These are phyloP conservation scores for Rhyacophila brunnea DNA, from an alignment of 1,140 invertebrate species.

Conservation along the genomic window DNA sequence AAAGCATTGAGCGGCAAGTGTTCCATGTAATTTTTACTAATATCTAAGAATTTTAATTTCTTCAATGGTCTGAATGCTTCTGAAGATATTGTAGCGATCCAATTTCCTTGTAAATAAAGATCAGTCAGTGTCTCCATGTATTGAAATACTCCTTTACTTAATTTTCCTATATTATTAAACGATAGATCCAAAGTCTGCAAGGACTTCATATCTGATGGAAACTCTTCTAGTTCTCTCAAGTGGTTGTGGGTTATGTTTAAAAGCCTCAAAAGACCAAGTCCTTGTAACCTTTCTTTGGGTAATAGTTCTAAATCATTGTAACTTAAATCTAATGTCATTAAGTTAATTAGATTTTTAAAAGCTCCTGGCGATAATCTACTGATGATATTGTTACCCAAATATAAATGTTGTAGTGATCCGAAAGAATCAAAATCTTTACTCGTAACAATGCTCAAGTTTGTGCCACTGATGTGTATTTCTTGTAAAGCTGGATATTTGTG, in stretches of 20 bases:
- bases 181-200: conserved; percentile 80
- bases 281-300: conserved; percentile 80
- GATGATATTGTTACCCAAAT: conserved; percentile 73
- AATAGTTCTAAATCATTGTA: conserved; percentile 81
- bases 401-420: conserved; percentile 72
- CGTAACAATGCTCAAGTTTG: conserved; percentile 82
- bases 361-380: conserved; percentile 80
- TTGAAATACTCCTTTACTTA: conserved; percentile 74
- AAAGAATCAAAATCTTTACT: conserved; percentile 88
- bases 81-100: conserved; percentile 72
- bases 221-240: conserved; percentile 79
- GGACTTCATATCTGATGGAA: conserved; percentile 73
- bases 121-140: conserved; percentile 72
- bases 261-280: conserved; percentile 67
- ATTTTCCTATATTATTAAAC: conserved; percentile 76
- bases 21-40: conserved; percentile 82
- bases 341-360: conserved; percentile 71
- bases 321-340: conserved; percentile 80
- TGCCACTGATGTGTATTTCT: conserved; percentile 77
- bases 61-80: conserved; percentile 80
- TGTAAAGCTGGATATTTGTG: conserved; percentile 70
- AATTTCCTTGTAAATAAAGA: conserved; percentile 78
- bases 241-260: conserved; percentile 83
- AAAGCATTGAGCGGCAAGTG: conserved; percentile 76
- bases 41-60: conserved; percentile 75